Percentiles rank a stretch among this genome's conserved stretches.
phyloP scores from a whole-genome alignment of 2,797 vertebrate genomes.

The Phoxinus dragarum region DNA sequence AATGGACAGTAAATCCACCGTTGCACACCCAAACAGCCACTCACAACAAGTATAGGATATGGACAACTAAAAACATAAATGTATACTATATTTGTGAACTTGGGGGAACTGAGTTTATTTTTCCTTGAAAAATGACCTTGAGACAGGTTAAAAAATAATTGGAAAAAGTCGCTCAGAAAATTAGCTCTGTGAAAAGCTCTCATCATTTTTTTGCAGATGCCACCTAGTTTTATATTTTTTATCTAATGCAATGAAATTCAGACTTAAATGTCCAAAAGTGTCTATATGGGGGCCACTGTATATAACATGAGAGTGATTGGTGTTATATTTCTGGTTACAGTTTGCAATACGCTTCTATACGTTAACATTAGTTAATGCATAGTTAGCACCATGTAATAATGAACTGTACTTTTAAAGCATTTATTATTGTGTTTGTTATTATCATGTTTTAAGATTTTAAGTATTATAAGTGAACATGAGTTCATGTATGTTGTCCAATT shows the following conservation, averaged over 20 bases:
- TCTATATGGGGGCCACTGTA: not conserved
- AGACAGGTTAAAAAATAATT: not conserved
- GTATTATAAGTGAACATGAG: not conserved
- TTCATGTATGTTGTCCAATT: not conserved
- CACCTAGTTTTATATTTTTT: not conserved
- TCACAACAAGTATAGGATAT: not conserved
- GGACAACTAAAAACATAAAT: not conserved
- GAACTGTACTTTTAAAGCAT: not conserved
- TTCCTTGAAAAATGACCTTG: not conserved
- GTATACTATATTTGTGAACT: not conserved
- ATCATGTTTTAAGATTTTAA: not conserved
- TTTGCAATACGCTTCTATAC: not conserved
- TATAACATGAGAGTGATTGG: not conserved
- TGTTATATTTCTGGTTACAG: not conserved
- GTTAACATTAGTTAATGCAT: not conserved
- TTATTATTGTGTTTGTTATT: not conserved
- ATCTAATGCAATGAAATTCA: not conserved
- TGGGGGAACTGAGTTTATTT: not conserved
- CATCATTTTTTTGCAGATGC: not conserved
- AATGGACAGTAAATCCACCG: not conserved
- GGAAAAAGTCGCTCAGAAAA: not conserved
- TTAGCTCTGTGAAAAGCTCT: not conserved
- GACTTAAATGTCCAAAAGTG: not conserved
- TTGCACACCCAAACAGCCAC: slow-evolving; percentile 25
- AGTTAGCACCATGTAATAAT: not conserved